Conservation (phyloP, 2,113 vertebrate genomes). For the Pteronura brasiliensis region DNA sequence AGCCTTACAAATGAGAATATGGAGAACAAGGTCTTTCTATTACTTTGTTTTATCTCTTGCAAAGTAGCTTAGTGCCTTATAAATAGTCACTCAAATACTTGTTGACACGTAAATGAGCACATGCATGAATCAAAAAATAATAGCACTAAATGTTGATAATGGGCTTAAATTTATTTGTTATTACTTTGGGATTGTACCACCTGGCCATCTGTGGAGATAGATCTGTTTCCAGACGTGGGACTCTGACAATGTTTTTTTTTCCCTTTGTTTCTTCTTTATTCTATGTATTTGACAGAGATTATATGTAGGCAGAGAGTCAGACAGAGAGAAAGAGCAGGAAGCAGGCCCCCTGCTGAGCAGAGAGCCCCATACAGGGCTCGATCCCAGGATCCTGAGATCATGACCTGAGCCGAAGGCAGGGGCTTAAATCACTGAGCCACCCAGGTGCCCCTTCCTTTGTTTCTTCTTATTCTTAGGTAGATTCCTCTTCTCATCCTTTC, state of each 20-base stretch:
- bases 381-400: too few relatives aligned
- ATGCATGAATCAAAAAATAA: background rate
- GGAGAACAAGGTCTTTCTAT: background rate
- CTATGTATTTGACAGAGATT: too few relatives aligned
- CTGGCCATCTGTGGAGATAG: background rate
- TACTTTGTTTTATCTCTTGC: background rate
- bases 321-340: too few relatives aligned
- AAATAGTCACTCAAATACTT: background rate
- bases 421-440: too few relatives aligned
- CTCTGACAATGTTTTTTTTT: background rate
- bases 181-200: background rate
- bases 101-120: background rate
- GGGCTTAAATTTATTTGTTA: background rate
- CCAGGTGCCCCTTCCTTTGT: background rate
- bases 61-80: background rate
- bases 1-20: background rate
- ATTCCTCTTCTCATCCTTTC: background rate
- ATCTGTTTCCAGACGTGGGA: background rate
- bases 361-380: rapidly evolving
- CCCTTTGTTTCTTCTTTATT: background rate
- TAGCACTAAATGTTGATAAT: background rate
- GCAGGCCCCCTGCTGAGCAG: too few relatives aligned
- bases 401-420: too few relatives aligned
- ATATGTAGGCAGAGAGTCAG: too few relatives aligned
- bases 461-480: background rate